Evolutionary conservation across 2,797 vertebrate species (phyloP).

Genomic region (Falco novaeseelandiae): DNA sequence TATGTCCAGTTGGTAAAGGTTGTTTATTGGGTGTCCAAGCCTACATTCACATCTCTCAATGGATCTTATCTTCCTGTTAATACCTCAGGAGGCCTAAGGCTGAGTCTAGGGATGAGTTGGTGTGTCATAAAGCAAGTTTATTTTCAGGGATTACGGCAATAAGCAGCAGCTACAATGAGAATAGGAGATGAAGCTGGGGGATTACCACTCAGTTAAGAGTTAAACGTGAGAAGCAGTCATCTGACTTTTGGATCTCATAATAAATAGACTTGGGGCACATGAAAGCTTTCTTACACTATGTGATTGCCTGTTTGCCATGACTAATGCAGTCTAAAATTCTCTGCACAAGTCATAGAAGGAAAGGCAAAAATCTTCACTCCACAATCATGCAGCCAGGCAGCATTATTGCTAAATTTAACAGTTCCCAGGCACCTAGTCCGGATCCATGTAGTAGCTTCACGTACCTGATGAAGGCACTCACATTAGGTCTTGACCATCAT

Average conservation of each 20-base stretch:
- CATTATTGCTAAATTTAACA: not conserved
- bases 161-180: not conserved
- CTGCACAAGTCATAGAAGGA: not conserved
- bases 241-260: not conserved
- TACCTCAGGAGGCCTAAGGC: not conserved
- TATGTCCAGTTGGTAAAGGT: not conserved
- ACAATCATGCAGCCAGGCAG: not conserved
- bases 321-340: not conserved
- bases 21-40: not conserved
- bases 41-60: not conserved
- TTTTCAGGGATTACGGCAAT: conserved; percentile 4
- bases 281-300: not conserved
- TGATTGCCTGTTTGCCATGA: not conserved
- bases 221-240: not conserved
- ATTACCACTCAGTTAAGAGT: not conserved
- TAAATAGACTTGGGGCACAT: not conserved
- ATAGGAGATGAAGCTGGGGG: not conserved
- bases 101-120: not conserved
- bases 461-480: not conserved
- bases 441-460: not conserved
- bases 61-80: conserved; percentile 22
- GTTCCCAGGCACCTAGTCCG: not conserved
- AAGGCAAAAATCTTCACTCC: not conserved
- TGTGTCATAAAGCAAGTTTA: not conserved
- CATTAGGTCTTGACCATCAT: not conserved